A percentile compares a stretch with the other conserved stretches of the same genome.
Evolutionary conservation across 2,113 vertebrate genomes (phyloP).

Genomic region (Mola mola): DNA sequence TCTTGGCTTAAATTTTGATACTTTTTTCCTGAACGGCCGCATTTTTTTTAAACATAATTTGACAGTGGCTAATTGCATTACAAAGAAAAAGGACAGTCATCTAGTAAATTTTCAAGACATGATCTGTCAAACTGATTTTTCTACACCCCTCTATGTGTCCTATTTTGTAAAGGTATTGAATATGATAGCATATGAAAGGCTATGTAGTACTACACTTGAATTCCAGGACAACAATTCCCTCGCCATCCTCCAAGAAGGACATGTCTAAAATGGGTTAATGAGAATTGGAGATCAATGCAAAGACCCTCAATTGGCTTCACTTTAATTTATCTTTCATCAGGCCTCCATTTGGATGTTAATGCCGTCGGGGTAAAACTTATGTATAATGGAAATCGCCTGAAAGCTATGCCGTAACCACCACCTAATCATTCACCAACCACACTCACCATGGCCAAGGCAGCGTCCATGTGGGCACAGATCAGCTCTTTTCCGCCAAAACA

Average conservation of each 20-base stretch:
- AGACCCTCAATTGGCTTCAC: slow-evolving; percentile 50
- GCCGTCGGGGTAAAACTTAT: slow-evolving; percentile 22
- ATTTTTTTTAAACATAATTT: too few relatives aligned
- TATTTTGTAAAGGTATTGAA: slow-evolving; percentile 34
- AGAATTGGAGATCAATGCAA: slow-evolving; percentile 68
- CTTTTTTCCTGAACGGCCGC: too few relatives aligned
- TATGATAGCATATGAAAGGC: slow-evolving; percentile 9
- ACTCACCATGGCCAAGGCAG: neutral
- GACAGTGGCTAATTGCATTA: too few relatives aligned
- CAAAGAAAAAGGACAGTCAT: too few relatives aligned
- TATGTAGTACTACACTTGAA: slow-evolving; percentile 11
- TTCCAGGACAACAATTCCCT: slow-evolving; percentile 69
- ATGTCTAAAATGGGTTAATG: slow-evolving; percentile 75
- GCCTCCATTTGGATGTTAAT: slow-evolving; percentile 25
- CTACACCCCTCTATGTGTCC: slow-evolving; percentile 12
- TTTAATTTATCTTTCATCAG: slow-evolving; percentile 62
- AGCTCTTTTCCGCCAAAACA: slow-evolving; percentile 43
- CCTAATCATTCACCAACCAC: slow-evolving; percentile 5
- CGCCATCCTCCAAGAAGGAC: slow-evolving; percentile 31
- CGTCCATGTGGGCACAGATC: slow-evolving; percentile 35
- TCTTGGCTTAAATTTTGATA: too few relatives aligned
- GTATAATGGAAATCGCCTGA: slow-evolving; percentile 22
- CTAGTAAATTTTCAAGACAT: too few relatives aligned
- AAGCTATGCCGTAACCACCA: slow-evolving; percentile 9
- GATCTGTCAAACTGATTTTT: too few relatives aligned